phyloP scores from a whole-genome alignment of 2,888 invertebrate species.

The Sarcophaga subvicina region DNA sequence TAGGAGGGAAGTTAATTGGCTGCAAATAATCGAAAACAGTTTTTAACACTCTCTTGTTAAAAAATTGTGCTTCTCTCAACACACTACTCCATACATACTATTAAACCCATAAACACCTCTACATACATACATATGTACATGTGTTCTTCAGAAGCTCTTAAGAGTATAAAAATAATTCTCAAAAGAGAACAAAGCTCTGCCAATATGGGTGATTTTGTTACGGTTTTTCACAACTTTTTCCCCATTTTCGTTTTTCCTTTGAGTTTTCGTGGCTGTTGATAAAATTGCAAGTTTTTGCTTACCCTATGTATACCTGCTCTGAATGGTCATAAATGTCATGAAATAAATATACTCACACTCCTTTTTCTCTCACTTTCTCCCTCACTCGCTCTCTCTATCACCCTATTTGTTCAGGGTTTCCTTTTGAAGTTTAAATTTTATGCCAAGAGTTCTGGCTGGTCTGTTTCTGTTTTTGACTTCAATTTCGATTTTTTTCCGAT shows the following conservation, averaged over 20 bases:
- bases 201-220: not conserved
- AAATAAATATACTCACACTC: conserved; percentile 41
- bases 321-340: conserved; percentile 50
- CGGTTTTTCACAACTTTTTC: not conserved
- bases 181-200: not conserved
- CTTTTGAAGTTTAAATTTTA: too few relatives aligned
- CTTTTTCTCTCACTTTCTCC: not conserved
- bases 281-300: conserved; percentile 30
- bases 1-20: conserved; percentile 5
- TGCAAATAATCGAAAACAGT: conserved; percentile 18
- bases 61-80: not conserved
- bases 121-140: too few relatives aligned
- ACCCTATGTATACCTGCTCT: conserved; percentile 3
- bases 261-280: not conserved
- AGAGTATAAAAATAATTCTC: too few relatives aligned
- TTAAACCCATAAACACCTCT: not conserved
- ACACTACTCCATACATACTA: not conserved
- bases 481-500: not conserved
- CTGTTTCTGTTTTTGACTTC: too few relatives aligned
- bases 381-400: not conserved
- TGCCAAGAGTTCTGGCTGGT: too few relatives aligned
- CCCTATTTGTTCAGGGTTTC: too few relatives aligned
- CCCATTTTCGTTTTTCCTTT: not conserved
- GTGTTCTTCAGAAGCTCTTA: too few relatives aligned
- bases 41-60: not conserved